phyloP scores from a whole-genome alignment of 1,140 invertebrate species.

The Zaprionus taronus region DNA sequence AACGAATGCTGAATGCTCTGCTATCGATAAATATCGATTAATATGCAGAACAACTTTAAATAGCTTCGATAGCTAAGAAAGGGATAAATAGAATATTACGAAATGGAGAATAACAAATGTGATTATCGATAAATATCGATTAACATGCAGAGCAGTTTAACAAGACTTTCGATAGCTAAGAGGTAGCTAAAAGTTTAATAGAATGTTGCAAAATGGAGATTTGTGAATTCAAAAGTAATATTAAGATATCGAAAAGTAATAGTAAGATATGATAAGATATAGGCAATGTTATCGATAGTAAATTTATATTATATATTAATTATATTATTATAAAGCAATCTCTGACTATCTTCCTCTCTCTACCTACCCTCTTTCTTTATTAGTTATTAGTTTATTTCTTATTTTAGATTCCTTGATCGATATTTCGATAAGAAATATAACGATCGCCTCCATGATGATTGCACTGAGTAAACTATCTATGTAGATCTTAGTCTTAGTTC shows the following conservation, averaged over 20 bases:
- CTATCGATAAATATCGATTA: constrained; percentile 23
- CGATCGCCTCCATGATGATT: not conserved
- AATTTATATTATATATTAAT: not conserved
- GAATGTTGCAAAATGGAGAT: too few species aligned
- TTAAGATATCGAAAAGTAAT: not conserved
- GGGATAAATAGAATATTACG: rapidly evolving
- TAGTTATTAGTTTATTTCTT: not conserved
- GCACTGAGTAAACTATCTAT: not conserved
- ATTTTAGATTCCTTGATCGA: not conserved
- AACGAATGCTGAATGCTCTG: constrained; percentile 41
- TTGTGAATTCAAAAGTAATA: not conserved
- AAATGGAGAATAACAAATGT: too few species aligned
- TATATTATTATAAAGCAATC: not conserved
- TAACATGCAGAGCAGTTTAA: too few species aligned
- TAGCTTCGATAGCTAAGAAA: not conserved
- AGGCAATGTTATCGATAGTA: constrained; percentile 3
- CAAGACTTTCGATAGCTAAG: too few species aligned
- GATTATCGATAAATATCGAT: too few species aligned
- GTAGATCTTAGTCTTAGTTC: not conserved
- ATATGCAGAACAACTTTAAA: not conserved
- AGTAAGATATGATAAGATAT: not conserved
- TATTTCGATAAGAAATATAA: not conserved
- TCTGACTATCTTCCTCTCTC: too few species aligned
- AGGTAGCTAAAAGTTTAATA: too few species aligned
- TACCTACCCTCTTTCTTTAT: too few species aligned